Evolutionary conservation across 2,888 invertebrate genomes (phyloP).

Genomic region (Eledona agricola): DNA sequence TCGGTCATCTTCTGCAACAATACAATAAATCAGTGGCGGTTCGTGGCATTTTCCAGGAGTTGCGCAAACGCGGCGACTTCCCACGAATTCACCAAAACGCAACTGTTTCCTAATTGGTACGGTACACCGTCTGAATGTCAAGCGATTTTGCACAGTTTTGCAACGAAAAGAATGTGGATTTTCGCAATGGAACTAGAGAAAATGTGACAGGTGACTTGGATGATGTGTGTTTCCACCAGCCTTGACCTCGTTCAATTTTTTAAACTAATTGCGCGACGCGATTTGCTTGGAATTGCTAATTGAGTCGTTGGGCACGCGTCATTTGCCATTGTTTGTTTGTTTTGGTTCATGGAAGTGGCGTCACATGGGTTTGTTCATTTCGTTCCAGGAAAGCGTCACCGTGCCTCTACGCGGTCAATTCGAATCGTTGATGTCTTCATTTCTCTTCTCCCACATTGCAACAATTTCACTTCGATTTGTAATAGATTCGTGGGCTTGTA

Average conservation of each 20-base stretch:
- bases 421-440: too few relatives aligned
- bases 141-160: conserved; percentile 18
- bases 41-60: too few relatives aligned
- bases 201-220: conserved; percentile 19
- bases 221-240: conserved; percentile 7
- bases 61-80: conserved; percentile 2
- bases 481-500: too few relatives aligned
- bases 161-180: conserved; percentile 13
- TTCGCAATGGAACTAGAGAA: conserved; percentile 14
- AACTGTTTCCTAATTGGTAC: conserved; percentile 28
- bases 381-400: too few relatives aligned
- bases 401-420: too few relatives aligned
- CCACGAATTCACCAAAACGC: conserved; percentile 9
- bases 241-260: too few relatives aligned
- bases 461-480: too few relatives aligned
- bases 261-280: too few relatives aligned
- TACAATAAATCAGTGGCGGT: conserved; percentile 3
- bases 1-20: conserved; percentile 55
- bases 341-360: conserved; percentile 16
- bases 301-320: too few relatives aligned
- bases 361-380: too few relatives aligned
- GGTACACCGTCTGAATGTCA: conserved; percentile 26
- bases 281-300: too few relatives aligned
- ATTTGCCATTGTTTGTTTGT: conserved; percentile 5
- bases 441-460: too few relatives aligned